Percentiles rank a stretch among this genome's conserved stretches.
phyloP scores from a whole-genome alignment of 1,140 invertebrate species.

The Lordiphosa clarofinis region DNA sequence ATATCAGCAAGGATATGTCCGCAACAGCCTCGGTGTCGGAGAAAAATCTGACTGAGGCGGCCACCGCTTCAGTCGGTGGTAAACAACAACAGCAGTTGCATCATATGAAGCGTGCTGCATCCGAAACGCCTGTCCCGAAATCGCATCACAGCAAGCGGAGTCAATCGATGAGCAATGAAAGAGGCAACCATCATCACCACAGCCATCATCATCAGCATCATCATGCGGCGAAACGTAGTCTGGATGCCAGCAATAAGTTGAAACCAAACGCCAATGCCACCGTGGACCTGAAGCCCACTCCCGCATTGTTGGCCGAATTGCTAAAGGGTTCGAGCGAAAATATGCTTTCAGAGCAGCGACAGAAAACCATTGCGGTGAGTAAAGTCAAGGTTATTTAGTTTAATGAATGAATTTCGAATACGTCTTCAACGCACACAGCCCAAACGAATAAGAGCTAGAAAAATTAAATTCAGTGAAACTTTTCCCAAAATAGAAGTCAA shows the following conservation, averaged over 20 bases:
- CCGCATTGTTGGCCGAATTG: constrained; percentile 86
- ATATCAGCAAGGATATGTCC: constrained; percentile 35
- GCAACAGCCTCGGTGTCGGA: constrained; percentile 37
- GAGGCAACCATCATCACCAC: constrained; percentile 36
- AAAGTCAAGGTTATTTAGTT: not conserved
- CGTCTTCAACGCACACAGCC: too few relatives aligned
- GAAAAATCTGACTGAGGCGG: constrained; percentile 45
- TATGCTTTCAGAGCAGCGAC: constrained; percentile 81
- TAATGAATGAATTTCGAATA: too few relatives aligned
- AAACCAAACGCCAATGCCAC: constrained; percentile 29
- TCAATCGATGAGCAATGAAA: constrained; percentile 61
- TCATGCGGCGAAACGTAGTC: constrained; percentile 47
- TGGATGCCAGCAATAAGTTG: constrained; percentile 49
- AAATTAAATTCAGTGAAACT: too few relatives aligned
- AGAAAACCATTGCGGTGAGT: constrained; percentile 76
- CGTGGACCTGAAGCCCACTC: constrained; percentile 82
- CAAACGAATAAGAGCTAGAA: too few relatives aligned
- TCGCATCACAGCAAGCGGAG: constrained; percentile 64
- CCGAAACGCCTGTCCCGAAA: constrained; percentile 59
- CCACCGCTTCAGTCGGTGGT: not conserved
- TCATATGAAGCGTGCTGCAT: constrained; percentile 71
- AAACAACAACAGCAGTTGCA: constrained; percentile 32
- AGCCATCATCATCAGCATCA: constrained; percentile 41
- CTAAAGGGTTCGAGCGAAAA: constrained; percentile 88
- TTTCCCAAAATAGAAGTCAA: too few relatives aligned